These are phyloP conservation scores for Drosophila quinaria DNA, from an alignment of 2,888 invertebrate genomes.

Conservation along the genomic window DNA sequence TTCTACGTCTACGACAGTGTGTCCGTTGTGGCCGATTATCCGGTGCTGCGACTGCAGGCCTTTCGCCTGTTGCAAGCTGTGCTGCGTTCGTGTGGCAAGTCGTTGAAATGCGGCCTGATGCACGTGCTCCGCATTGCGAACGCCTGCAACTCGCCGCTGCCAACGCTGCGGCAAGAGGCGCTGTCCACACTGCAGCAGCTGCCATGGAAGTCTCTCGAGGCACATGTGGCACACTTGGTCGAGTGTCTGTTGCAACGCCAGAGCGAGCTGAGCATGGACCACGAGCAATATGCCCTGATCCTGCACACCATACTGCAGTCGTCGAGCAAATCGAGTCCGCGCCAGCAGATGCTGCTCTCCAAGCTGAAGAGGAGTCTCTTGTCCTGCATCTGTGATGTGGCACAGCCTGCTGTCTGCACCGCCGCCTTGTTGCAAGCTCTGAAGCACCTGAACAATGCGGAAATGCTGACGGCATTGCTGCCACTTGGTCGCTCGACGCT, in stretches of 20 bases:
- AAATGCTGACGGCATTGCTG: slow-evolving; percentile 64
- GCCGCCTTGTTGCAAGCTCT: slow-evolving; percentile 68
- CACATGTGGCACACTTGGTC: slow-evolving; percentile 85
- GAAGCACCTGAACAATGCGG: slow-evolving; percentile 76
- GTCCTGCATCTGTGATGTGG: slow-evolving; percentile 55
- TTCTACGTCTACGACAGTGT: slow-evolving; percentile 85
- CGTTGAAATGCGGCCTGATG: slow-evolving; percentile 51
- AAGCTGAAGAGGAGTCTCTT: slow-evolving; percentile 62
- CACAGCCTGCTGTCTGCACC: slow-evolving; percentile 59
- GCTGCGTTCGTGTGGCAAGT: slow-evolving; percentile 18
- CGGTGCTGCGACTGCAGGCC: slow-evolving; percentile 87
- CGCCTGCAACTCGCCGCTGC: slow-evolving; percentile 87
- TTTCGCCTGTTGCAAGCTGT: slow-evolving; percentile 83
- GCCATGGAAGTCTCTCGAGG: slow-evolving; percentile 31
- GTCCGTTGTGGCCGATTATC: slow-evolving; percentile 81
- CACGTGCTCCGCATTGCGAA: slow-evolving; percentile 84
- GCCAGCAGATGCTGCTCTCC: slow-evolving; percentile 73
- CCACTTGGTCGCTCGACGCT: slow-evolving; percentile 68
- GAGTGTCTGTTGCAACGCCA: slow-evolving; percentile 82
- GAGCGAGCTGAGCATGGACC: slow-evolving; percentile 89
- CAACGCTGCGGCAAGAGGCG: slow-evolving; percentile 87
- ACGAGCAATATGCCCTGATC: slow-evolving; percentile 89
- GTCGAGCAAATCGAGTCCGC: slow-evolving; percentile 25
- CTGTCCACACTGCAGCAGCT: slow-evolving; percentile 86
- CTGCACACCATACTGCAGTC: slow-evolving; percentile 87